A percentile compares a stretch with the other conserved stretches of the same genome.
These are phyloP conservation scores for Solea solea DNA, from an alignment of 2,113 vertebrate species.

Conservation along the genomic window DNA sequence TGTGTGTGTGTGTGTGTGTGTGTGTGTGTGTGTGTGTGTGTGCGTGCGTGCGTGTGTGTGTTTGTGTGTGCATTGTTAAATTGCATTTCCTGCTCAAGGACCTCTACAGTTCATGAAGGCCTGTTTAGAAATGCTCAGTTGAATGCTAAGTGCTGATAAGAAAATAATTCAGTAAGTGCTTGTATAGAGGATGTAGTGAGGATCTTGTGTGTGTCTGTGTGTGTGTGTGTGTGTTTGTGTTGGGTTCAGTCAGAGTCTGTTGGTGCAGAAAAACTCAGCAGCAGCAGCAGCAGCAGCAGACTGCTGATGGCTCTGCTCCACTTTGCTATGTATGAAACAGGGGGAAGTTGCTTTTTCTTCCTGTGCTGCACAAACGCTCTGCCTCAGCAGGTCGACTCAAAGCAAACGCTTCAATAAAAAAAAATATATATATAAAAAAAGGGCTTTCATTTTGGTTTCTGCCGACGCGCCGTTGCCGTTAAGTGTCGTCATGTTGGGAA, in stretches of 20 bases:
- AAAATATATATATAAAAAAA: neutral
- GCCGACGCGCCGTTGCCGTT: too few species aligned
- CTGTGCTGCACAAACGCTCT: slow-evolving; percentile 33
- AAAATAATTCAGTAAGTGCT: slow-evolving; percentile 52
- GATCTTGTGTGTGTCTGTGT: slow-evolving; percentile 14
- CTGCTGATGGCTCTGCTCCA: slow-evolving; percentile 38
- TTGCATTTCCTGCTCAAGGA: slow-evolving; percentile 27
- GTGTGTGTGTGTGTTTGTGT: slow-evolving; percentile 33
- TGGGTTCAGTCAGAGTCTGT: slow-evolving; percentile 38
- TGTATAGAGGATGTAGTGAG: slow-evolving; percentile 33
- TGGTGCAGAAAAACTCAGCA: slow-evolving; percentile 28
- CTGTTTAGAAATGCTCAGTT: slow-evolving; percentile 31
- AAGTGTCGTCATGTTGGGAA: too few species aligned
- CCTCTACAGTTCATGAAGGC: slow-evolving; percentile 8
- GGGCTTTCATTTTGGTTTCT: neutral
- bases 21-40: too few species aligned
- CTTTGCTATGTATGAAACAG: slow-evolving; percentile 39
- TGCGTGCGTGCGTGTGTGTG: neutral
- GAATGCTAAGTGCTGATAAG: slow-evolving; percentile 59
- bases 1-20: too few species aligned
- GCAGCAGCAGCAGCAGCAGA: neutral
- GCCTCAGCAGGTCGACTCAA: neutral
- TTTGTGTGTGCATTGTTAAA: neutral
- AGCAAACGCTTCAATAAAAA: neutral
- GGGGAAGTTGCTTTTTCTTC: slow-evolving; percentile 71